Base-by-base conservation (phyloP, 1,140 invertebrate species). In the Drosophila ohnishii region DNA sequence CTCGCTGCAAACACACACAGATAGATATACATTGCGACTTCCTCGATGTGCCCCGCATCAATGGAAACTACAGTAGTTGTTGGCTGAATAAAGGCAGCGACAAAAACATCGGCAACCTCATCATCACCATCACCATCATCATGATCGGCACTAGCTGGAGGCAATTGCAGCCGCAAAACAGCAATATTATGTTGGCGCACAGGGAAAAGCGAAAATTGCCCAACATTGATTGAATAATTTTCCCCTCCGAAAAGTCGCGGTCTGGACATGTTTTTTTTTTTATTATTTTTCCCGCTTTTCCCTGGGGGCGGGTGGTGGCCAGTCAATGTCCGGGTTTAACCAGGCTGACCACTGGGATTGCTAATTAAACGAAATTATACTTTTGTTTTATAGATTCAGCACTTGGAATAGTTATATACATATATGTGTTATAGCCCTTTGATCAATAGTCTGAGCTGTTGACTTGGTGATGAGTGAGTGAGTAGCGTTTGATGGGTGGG, bases 221-320 rank as follows among this genome's bases (percentile, higher is more conserved):
- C 80, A 87, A 83, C 83, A 80, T 80, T 87, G 83, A 87, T 88
- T 87, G 84, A 87, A 87, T 87, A 87, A 87, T 87, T 77, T 87
- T 57, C 65, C 75, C 63, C 58, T 57, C 72, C 66, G 40, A 71
- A 71, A 71, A 71, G 40, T 77, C 45, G 8, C 34, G 10, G 64
- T 53, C 39, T 16, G 53, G 44, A 70, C 67, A 71, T 48, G 65
- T 67, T 47, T 47, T 47, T 47, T 47, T 47, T 28, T 28, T 5
- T 28, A 47, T 37, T 32, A 37, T 69, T 66, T 66, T 67, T 37
- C 48, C 3, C 14, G 47, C 19, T 13, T 71, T 28, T 30, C 35
- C 44, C 55, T 9, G 32, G 30, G 40, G 53, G 69, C 19, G 19
- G 58, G 69, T 22, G 58, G 69, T 22, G 0, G 8, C 19, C 9